Conservation (phyloP, 2,888 invertebrate genomes). For the Pterostichus madidus region DNA sequence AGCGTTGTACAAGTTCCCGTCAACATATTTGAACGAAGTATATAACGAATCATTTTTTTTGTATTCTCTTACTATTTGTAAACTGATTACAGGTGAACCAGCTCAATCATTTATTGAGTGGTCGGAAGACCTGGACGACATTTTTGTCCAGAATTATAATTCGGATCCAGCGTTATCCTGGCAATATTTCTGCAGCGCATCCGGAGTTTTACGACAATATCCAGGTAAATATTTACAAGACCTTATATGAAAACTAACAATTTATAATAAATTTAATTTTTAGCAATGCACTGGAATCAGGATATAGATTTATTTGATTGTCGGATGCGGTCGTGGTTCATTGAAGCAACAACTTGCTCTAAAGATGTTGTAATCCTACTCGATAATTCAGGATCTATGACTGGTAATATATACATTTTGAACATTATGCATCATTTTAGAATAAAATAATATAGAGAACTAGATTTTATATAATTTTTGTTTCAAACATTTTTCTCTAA, state of each 20-base stretch:
- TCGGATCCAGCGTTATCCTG: slow-evolving; percentile 94
- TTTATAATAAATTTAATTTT: slow-evolving; percentile 40
- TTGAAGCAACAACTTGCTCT: slow-evolving; percentile 98
- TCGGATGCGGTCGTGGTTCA: slow-evolving; percentile 95
- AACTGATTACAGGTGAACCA: slow-evolving; percentile 72
- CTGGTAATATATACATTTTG: slow-evolving; percentile 79
- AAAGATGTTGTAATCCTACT: slow-evolving; percentile 97
- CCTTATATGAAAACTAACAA: not conserved
- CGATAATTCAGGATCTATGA: slow-evolving; percentile 98
- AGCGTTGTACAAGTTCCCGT: slow-evolving; percentile 97
- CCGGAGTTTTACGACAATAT: slow-evolving; percentile 95
- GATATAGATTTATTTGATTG: slow-evolving; percentile 93
- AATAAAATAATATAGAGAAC: too few species aligned
- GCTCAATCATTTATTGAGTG: slow-evolving; percentile 91
- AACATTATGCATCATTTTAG: too few species aligned
- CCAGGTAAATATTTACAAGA: slow-evolving; percentile 79
- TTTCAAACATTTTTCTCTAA: not conserved
- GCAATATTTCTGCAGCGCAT: slow-evolving; percentile 98
- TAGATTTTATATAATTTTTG: too few species aligned
- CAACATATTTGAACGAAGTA: slow-evolving; percentile 92
- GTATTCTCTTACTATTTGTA: not conserved
- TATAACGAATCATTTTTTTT: slow-evolving; percentile 68
- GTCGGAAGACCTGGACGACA: slow-evolving; percentile 91
- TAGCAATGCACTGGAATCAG: slow-evolving; percentile 85
- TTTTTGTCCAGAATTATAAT: slow-evolving; percentile 91